Base-by-base conservation (phyloP, 2,888 invertebrate genomes). In the Luperina nickerlii region DNA sequence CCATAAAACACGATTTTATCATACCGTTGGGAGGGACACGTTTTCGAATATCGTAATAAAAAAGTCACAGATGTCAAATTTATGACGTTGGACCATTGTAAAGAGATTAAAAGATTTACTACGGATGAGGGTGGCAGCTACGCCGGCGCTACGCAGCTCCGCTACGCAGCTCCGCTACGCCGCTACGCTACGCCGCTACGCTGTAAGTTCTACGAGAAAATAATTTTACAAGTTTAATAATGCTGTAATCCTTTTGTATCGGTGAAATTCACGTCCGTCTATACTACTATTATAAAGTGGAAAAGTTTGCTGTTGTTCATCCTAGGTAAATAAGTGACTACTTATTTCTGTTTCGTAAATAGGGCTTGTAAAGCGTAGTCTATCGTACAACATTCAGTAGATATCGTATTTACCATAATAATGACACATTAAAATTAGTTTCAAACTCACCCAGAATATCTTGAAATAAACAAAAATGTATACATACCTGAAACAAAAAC, bases 11-110 rank as follows among this genome's bases (percentile, higher is more conserved):
- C 94, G 96, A 96, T 96, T 96, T 96, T 96, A 96, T 96, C 96
- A 95, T 95, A 92, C 96, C 96, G 92, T 93, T 86, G 96, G 96
- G 96, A 96, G 95, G 92, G 93, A 94, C 96, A 95, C 95, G 95
- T 95, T 95, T 96, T 95, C 95, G 95, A 96, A 96, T 96, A 96
- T 95, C 95, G 96, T 96, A 95, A 96, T 96, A 96, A 96, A 97
- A 96, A 97, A 96, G 95, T 96, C 96, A 95, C 96, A 96, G 96
- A 96, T 96, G 96, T 96, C 96, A 96, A 96, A 97, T 97, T 97
- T 97, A 97, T 96, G 96, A 96, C 94, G 93, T 94, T 89, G 95
- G 95, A 95, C 96, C 96, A 96, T 96, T 96, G 96, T 95, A 96
- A 96, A 96, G 95, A 96, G 96, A 97, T 97, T 97, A 96, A 96